Evolutionary conservation across 2,797 vertebrate genomes (phyloP).

Genomic region (Cuniculus paca): DNA sequence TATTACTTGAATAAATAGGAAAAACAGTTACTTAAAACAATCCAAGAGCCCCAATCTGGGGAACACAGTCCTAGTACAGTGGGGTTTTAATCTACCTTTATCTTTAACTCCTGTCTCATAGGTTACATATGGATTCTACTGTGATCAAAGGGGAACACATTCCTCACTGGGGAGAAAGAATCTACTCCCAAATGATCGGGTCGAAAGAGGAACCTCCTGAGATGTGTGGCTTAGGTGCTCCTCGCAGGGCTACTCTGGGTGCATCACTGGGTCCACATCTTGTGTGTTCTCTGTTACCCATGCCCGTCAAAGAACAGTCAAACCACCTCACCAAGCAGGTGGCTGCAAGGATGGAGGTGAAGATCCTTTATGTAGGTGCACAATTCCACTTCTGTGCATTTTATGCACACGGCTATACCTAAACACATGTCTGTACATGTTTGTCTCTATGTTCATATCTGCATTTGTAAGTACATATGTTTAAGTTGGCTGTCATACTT

Average conservation of each 20-base stretch:
- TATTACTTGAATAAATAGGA: background rate
- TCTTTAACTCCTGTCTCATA: background rate
- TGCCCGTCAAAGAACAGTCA: slow-evolving; percentile 27
- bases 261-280: background rate
- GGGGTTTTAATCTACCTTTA: background rate
- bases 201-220: background rate
- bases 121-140: background rate
- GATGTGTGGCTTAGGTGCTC: background rate
- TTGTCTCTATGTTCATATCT: background rate
- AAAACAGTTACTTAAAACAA: background rate
- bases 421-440: background rate
- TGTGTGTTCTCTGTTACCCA: background rate
- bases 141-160: slow-evolving; percentile 1
- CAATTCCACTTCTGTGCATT: background rate
- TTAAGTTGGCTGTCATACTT: background rate
- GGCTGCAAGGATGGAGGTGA: too few species aligned
- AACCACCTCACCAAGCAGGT: background rate
- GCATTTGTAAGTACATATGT: background rate
- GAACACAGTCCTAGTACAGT: background rate
- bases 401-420: background rate
- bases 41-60: background rate
- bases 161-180: background rate
- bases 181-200: background rate
- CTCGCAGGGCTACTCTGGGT: background rate
- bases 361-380: background rate